Evolutionary conservation across 2,113 vertebrate genomes (phyloP).

Genomic region (Myodes glareolus): DNA sequence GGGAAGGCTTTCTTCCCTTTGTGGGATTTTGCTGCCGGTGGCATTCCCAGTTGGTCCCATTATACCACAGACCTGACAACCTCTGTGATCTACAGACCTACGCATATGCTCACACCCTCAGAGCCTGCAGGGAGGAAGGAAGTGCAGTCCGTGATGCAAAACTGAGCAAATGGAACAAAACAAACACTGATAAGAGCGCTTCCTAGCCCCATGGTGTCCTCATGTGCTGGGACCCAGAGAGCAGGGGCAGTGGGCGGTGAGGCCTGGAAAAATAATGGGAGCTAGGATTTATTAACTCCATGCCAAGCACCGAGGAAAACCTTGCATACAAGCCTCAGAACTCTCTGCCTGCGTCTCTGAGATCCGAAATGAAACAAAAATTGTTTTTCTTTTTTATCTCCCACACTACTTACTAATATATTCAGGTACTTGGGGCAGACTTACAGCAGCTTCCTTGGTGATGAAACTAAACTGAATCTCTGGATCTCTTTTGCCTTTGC

Average conservation of each 20-base stretch:
- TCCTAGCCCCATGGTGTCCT: not conserved
- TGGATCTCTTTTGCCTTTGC: not conserved
- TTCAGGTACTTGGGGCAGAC: not conserved
- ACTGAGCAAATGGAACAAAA: not conserved
- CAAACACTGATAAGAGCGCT: not conserved
- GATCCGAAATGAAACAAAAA: not conserved
- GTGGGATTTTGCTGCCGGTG: conserved; percentile 56
- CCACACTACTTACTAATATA: not conserved
- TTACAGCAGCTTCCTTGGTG: not conserved
- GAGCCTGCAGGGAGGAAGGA: not conserved
- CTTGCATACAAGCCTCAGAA: fast-evolving
- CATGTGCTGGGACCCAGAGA: not conserved
- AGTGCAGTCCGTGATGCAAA: not conserved
- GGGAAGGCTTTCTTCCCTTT: conserved; percentile 53
- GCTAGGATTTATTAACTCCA: not conserved
- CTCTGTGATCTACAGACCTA: conserved; percentile 66
- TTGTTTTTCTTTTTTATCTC: not conserved
- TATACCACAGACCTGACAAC: conserved; percentile 73
- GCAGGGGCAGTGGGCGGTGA: fast-evolving
- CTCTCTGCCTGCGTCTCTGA: not conserved
- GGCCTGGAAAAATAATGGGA: not conserved
- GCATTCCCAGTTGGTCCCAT: conserved; percentile 80
- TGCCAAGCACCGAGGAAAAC: not conserved
- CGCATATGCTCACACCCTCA: not conserved
- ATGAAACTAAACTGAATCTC: not conserved